Base-by-base conservation (phyloP, 2,888 invertebrate species). In the Mayetiola destructor region DNA sequence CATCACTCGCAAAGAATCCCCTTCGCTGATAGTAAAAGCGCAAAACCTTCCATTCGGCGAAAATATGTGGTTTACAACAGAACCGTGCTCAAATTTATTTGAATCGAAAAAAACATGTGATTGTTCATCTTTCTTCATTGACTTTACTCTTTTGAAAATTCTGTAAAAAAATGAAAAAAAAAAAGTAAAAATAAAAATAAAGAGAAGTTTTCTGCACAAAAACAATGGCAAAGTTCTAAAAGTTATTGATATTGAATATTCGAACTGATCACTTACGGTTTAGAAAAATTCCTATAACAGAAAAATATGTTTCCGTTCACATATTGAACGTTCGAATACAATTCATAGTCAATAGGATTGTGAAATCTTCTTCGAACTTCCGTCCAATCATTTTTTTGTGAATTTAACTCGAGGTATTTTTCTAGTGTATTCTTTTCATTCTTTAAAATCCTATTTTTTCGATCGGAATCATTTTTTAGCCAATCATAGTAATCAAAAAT, bases 61-160 rank as follows among this genome's bases (percentile, higher is more conserved):
- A n/a, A n/a, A n/a, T n/a, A n/a, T n/a, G n/a, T n/a, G n/a, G n/a
- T n/a, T n/a, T n/a, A n/a, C n/a, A n/a, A n/a, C n/a, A n/a, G 52
- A 27, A 52, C 21, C 14, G 18, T 18, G 12, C 32, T 9, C n/a
- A 5, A 48, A 12, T 20, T 48, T 48, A 48, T 48, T 48, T 52
- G 52, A 52, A 52, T 52, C 52, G 12, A 52, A 29, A 10, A 52
- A n/a, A 21, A 52, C 29, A 52, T 23, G 52, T 18, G 39, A 18
- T 4, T 23, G 12, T 12, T 14, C 27, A 21, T 29, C 52, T n/a
- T 4, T 9, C 12, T 52, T 27, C 14, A 52, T 23, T 27, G 52
- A 52, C 27, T 10, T 27, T 52, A 16, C 52, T 52, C 52, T 2
- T n/a, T 23, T 27, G 23, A 52, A 52, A 52, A 52, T 52, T 20